Base-by-base conservation (phyloP, 2,797 vertebrate genomes). In the Agapornis canus region DNA sequence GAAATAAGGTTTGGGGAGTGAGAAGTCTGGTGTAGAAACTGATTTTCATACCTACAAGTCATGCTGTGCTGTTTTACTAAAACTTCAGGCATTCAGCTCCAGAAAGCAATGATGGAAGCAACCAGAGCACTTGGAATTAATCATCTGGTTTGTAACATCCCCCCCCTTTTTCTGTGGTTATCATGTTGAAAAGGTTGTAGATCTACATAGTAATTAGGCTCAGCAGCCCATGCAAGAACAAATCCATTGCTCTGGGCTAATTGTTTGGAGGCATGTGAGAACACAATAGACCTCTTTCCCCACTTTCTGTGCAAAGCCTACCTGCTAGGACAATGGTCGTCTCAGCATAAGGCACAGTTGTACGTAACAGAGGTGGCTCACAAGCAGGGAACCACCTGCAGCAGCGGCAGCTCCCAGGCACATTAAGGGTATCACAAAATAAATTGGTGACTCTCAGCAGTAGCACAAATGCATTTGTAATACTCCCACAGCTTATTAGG, bases 31-130 rank as follows among this genome's bases (percentile, higher is more conserved):
- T 49, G n/a, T 4, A 63, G 68, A 89, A 84, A 42, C 25, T 81
- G 18, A 42, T 86, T 88, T 91, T 86, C 63, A 45, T 56, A 93
- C 26, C 66, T 79, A 31, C 35, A 89, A 89, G 59, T 79, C 56
- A 64, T 8, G 29, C 45, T 71, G 21, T 57, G 57, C n/a, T 75
- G 52, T 25, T 19, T 8, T 72, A 68, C 64, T 66, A 31, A 82
- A 96, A 80, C 2, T 4, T 35, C 86, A 76, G 48, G 56, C 6
- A 5, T 56, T 84, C 56, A 40, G 73, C 71, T 85, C 43, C 42
- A 85, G 48, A 32, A 89, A 89, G 23, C 22, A 88, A 70, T 4
- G 14, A 43, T 7, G 15, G 66, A 73, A 88, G 80, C 40, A 73
- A 78, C 11, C 37, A 61, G 39, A 65, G 31, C 54, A 27, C 20